Evolutionary conservation across 1,140 invertebrate species (phyloP).

Genomic region (Pantala flavescens): DNA sequence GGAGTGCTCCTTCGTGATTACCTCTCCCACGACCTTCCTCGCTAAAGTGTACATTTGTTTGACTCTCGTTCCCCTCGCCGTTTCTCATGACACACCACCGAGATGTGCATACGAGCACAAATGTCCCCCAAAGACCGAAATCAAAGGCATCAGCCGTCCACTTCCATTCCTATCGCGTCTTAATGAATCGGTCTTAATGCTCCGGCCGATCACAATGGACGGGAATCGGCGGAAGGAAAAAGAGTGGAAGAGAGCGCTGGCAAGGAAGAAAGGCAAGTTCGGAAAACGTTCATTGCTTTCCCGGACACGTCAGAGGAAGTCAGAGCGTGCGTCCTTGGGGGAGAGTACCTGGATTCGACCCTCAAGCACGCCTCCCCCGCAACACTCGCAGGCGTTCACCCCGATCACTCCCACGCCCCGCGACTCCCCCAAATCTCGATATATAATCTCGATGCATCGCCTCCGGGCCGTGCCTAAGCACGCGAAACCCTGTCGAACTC

Average conservation of each 20-base stretch:
- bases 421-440: neutral
- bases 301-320: slow-evolving; percentile 6
- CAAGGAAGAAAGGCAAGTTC: neutral
- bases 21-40: no score
- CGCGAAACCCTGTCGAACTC: neutral
- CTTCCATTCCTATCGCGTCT: no score
- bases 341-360: neutral
- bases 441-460: neutral
- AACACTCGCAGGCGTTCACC: neutral
- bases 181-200: no score
- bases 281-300: neutral
- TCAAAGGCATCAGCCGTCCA: no score
- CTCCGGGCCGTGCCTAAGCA: neutral
- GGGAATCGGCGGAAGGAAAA: neutral
- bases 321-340: neutral
- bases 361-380: neutral
- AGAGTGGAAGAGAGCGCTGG: neutral
- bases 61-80: no score
- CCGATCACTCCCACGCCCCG: neutral
- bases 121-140: no score
- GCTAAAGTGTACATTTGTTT: no score
- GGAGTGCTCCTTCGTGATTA: no score
- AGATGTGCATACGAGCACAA: no score
- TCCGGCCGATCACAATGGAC: neutral
- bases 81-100: no score